A percentile compares a stretch with the other conserved stretches of the same genome.
These are phyloP conservation scores for Ecdyonurus torrentis DNA, from an alignment of 2,888 invertebrate genomes.

Conservation along the genomic window DNA sequence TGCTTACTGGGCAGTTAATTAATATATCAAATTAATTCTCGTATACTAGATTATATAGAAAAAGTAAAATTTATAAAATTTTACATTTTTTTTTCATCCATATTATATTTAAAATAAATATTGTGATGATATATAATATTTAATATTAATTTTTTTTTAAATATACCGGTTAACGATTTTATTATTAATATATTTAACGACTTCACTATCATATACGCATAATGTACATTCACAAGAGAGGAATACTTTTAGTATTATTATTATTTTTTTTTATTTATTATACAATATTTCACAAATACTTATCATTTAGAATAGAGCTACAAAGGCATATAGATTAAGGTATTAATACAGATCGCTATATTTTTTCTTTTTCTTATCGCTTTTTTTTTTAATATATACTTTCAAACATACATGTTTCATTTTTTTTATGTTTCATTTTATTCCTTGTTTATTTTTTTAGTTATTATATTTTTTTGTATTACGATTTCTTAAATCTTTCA, in stretches of 20 bases:
- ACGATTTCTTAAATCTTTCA: no score
- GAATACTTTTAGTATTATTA: no score
- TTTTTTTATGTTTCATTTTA: not conserved
- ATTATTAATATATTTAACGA: not conserved
- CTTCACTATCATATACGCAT: not conserved
- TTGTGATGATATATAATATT: not conserved
- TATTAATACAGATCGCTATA: not conserved
- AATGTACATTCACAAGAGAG: not conserved
- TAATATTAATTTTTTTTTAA: no score
- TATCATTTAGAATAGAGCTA: not conserved
- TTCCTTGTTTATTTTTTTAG: not conserved
- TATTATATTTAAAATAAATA: not conserved
- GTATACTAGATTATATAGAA: no score
- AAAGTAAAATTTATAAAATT: not conserved
- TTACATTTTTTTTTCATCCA: not conserved
- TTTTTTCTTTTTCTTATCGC: not conserved
- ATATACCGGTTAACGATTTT: no score
- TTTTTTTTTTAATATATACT: no score
- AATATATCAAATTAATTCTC: no score
- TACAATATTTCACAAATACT: not conserved
- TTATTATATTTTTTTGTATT: no score
- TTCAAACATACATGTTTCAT: not conserved
- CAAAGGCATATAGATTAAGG: slow-evolving; percentile 3
- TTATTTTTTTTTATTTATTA: no score
- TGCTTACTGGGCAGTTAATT: no score